Conservation (phyloP, 2,113 vertebrate genomes). For the Festucalex cinctus region DNA sequence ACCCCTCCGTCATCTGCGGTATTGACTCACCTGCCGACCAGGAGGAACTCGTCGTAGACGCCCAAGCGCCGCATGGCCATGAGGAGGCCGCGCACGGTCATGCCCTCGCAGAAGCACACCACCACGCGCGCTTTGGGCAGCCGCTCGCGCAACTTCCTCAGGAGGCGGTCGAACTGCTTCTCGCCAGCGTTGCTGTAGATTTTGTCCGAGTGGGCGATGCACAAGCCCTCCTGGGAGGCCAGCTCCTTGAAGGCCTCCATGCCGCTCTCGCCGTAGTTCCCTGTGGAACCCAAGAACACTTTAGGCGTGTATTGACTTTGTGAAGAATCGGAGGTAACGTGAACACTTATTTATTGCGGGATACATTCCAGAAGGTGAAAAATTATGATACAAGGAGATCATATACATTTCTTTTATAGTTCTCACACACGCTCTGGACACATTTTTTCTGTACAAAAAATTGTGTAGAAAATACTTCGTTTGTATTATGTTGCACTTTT, state of each 20-base stretch:
- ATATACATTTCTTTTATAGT: no score
- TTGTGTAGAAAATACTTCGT: no score
- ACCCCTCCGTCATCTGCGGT: constrained; percentile 12
- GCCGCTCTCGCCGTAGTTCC: constrained; percentile 97
- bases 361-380: no score
- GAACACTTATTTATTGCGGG: no score
- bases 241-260: constrained; percentile 99
- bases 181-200: constrained; percentile 98
- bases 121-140: constrained; percentile 94
- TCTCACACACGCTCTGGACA: no score
- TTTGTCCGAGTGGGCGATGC: constrained; percentile 97
- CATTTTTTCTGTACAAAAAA: no score
- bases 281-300: constrained; percentile 55
- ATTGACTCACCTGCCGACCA: constrained; percentile 93
- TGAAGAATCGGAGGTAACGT: not conserved
- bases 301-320: not conserved
- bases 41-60: constrained; percentile 88
- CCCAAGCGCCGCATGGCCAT: constrained; percentile 93
- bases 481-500: no score
- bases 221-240: constrained; percentile 91
- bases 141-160: constrained; percentile 88
- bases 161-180: constrained; percentile 90
- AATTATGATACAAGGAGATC: no score
- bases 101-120: constrained; percentile 96
- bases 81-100: constrained; percentile 93